Percentiles rank a stretch among this genome's conserved stretches.
Conservation (phyloP, 92 coral and sea anemone genomes). For the Zoanthus sansibaricus region DNA sequence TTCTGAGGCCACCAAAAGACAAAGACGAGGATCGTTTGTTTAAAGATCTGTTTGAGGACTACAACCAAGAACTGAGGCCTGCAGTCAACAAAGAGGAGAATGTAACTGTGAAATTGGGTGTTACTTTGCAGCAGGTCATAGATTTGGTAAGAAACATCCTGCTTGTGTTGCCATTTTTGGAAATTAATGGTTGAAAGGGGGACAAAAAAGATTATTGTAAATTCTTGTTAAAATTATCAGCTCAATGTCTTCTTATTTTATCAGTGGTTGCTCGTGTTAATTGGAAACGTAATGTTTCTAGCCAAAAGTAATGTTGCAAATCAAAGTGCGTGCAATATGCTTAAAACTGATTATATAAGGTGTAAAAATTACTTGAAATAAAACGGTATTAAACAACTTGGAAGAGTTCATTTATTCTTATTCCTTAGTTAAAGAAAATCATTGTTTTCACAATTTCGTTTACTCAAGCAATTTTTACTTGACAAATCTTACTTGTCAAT, state of each 20-base stretch:
- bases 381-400: too few relatives aligned
- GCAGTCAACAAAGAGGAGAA: slow-evolving; percentile 37
- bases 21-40: slow-evolving; percentile 41
- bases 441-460: too few relatives aligned
- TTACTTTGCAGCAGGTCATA: slow-evolving; percentile 35
- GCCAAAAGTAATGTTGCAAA: too few relatives aligned
- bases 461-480: too few relatives aligned
- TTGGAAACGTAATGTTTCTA: too few relatives aligned
- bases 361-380: too few relatives aligned
- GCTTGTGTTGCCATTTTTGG: background rate
- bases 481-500: too few relatives aligned
- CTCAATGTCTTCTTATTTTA: background rate
- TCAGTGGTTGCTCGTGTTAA: too few relatives aligned
- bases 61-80: slow-evolving; percentile 27
- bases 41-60: slow-evolving; percentile 27
- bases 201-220: background rate
- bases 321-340: too few relatives aligned
- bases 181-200: background rate
- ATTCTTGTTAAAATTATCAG: background rate
- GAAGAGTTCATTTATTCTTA: too few relatives aligned
- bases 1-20: slow-evolving; percentile 27
- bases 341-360: too few relatives aligned
- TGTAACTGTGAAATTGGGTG: slow-evolving; percentile 13
- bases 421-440: too few relatives aligned
- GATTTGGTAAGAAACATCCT: slow-evolving; percentile 25